A percentile compares a stretch with the other conserved stretches of the same genome.
phyloP scores from a whole-genome alignment of 2,113 vertebrate genomes.

The Neogobius melanostomus region DNA sequence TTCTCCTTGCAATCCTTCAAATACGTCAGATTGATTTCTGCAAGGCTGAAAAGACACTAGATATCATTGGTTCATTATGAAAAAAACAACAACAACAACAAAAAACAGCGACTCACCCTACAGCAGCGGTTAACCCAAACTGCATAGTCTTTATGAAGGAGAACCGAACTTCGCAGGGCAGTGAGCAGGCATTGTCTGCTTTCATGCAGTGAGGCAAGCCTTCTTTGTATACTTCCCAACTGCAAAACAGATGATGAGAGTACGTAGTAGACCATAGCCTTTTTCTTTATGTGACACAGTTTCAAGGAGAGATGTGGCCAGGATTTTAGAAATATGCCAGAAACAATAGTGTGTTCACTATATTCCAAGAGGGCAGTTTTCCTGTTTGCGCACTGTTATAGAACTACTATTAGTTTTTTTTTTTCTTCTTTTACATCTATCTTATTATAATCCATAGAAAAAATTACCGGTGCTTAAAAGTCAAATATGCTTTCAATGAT shows the following conservation, averaged over 20 bases:
- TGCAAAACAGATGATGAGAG: constrained; percentile 13
- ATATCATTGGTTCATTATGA: no score
- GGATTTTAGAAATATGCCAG: no score
- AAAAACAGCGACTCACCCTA: constrained; percentile 27
- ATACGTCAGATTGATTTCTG: not conserved
- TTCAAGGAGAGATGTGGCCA: no score
- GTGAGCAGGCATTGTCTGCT: not conserved
- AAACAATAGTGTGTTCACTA: not conserved
- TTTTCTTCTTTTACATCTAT: no score
- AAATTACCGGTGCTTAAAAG: no score
- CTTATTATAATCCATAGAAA: no score
- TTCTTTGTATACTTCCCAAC: constrained; percentile 49
- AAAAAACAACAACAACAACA: no score
- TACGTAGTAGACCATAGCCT: no score
- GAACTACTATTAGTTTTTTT: no score
- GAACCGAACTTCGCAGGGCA: constrained; percentile 59
- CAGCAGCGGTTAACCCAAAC: constrained; percentile 14
- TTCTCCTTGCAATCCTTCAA: not conserved
- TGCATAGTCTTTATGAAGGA: constrained; percentile 56
- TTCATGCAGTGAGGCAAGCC: constrained; percentile 56
- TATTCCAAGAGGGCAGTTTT: not conserved
- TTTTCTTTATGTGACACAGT: no score
- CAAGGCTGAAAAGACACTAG: not conserved
- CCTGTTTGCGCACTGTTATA: not conserved
- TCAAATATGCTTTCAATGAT: not conserved